Evolutionary conservation across 30 jellyfish, hydroid and myxozoan genomes (phyloP), one percentile per base, ranked within the genome.

Genomic region (Nemopilema nomurai): DNA sequence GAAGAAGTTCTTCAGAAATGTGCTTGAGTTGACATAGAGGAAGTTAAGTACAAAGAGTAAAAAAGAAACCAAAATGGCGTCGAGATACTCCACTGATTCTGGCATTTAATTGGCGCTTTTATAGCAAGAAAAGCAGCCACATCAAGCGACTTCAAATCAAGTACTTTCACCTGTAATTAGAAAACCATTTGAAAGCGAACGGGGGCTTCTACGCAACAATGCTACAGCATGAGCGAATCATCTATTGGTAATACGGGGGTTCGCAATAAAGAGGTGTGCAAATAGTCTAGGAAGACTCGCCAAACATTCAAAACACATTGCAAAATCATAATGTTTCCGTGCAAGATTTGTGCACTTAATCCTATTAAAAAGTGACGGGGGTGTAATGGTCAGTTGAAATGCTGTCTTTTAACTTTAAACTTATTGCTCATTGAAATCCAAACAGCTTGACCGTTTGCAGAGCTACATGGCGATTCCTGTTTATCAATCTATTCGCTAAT

Each of bases 131-230:
- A 6, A 41, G 57, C 57, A 41, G 13, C 57, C 57, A 41, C 57
- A 6, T 41, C 57, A 6, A 73, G 83, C 53, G 53, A 29, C 70
- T 41, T 23, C 62, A 28, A 69, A 25, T 69, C 80, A 28, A 27
- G 70, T 8, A 76, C 62, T 76, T 76, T 76, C 86, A 76, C 86
- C 86, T 76, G 86, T 76, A 71, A 76, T 76, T 51, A 76, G 76
- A 28, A 33, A 26, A 57, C 51, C 75, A 67, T 27, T 52, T 51
- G 75, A 41, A 30, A 33, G 28, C 41, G 86, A 30, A 76, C 86
- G 86, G 86, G 86, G 86, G 86, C 24, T 41, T 69, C 84, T 69
- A 6, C 80, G 64, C 29, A 25, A 41, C 22, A 73, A 0, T 31
- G 70, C 68, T 31, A 73, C 4, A 41, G 18, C 83, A 33, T 73